phyloP scores from a whole-genome alignment of 2,888 invertebrate genomes.

The Eristalis intricaria region DNA sequence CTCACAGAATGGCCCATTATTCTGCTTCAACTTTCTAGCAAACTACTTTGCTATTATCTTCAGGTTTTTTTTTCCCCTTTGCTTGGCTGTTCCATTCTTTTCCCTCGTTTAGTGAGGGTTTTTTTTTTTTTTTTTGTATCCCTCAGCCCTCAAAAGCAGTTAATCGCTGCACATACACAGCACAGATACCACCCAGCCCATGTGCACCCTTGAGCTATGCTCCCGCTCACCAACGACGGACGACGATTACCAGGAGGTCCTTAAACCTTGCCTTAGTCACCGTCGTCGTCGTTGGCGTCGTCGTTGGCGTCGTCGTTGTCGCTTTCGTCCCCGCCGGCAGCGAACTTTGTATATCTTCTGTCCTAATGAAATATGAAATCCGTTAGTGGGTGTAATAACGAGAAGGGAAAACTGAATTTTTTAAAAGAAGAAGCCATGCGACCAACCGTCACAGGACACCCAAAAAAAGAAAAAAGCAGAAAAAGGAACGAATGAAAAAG shows the following conservation, averaged over 20 bases:
- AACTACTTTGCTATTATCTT: conserved; percentile 33
- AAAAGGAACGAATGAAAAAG: neutral
- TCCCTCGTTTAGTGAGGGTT: neutral
- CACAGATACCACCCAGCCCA: conserved; percentile 12
- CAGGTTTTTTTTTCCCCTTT: neutral
- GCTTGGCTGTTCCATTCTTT: neutral
- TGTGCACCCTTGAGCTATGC: conserved; percentile 12
- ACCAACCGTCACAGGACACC: neutral
- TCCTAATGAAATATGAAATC: conserved; percentile 51
- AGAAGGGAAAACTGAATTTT: conserved; percentile 55
- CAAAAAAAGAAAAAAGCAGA: neutral
- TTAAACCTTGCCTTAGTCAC: conserved; percentile 36
- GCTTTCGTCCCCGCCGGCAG: neutral
- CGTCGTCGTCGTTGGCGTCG: neutral
- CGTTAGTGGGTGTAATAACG: conserved; percentile 50
- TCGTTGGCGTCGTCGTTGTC: neutral
- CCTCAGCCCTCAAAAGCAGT: conserved; percentile 14
- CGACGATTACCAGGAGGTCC: conserved; percentile 19
- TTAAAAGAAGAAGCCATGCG: conserved; percentile 28
- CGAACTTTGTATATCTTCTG: conserved; percentile 11
- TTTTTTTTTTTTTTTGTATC: neutral
- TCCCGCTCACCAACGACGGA: conserved; percentile 15
- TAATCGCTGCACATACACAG: conserved; percentile 34
- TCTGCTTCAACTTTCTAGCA: conserved; percentile 32
- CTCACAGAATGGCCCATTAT: conserved; percentile 22